These are phyloP conservation scores for Neoarius graeffei DNA, from an alignment of 2,113 vertebrate genomes.

Conservation along the genomic window DNA sequence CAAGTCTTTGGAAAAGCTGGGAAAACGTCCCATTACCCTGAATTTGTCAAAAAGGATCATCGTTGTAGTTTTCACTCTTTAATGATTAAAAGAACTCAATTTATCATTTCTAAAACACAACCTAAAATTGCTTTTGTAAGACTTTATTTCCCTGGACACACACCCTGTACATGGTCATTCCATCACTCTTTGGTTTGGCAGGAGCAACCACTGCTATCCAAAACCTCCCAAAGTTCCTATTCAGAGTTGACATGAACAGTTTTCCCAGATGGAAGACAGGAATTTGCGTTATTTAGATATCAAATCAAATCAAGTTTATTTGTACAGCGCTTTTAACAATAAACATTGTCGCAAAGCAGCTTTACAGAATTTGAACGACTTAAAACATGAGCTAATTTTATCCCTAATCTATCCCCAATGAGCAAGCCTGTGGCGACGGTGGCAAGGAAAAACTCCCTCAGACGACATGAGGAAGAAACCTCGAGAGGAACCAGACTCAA, in stretches of 20 bases:
- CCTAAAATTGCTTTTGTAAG: neutral
- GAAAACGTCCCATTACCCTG: neutral
- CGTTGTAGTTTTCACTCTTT: neutral
- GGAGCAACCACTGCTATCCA: neutral
- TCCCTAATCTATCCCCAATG: too few relatives aligned
- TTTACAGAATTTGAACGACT: too few relatives aligned
- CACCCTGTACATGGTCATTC: neutral
- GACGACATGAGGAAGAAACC: too few relatives aligned
- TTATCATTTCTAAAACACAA: neutral
- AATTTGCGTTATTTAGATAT: neutral
- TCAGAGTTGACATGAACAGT: neutral
- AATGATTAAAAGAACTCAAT: neutral
- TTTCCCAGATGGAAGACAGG: neutral
- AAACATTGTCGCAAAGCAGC: too few relatives aligned
- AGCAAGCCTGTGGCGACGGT: too few relatives aligned
- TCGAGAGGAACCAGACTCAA: too few relatives aligned
- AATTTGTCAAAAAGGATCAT: neutral
- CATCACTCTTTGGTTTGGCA: neutral
- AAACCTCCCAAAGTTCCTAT: neutral
- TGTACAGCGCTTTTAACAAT: too few relatives aligned
- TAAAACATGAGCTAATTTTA: too few relatives aligned
- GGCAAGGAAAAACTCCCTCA: too few relatives aligned
- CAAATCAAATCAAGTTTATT: too few relatives aligned
- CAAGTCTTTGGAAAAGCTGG: neutral
- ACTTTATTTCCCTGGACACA: neutral